Evolutionary conservation across 2,888 invertebrate genomes (phyloP), one percentile per base, ranked within the genome.

Genomic region (Heliconius hortense): DNA sequence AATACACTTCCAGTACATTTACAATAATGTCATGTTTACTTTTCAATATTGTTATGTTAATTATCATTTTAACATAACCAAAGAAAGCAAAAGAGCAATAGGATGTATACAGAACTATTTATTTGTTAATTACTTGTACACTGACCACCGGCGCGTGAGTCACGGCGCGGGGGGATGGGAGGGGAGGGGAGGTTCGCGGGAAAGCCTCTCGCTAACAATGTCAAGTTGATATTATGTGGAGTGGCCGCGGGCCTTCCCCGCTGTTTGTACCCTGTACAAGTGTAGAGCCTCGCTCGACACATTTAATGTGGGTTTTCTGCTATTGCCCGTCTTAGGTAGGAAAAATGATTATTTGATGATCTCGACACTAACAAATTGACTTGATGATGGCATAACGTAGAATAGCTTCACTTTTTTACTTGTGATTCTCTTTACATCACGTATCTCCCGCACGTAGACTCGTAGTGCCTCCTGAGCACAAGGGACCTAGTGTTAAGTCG

Each of bases 241-340:
- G 71, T 62, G 69, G 62, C n/a, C 39, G 39, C 74, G 74, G 74
- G 74, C 70, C 39, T 53, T 69, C 35, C 74, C 74, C 69, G 56
- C 56, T n/a, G n/a, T n/a, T n/a, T n/a, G n/a, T 56, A 56, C 56
- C 3, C 56, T 21, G n/a, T 56, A 56, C 56, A 2, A 35, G 24
- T 21, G 31, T 24, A 53, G 5, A 69, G 31, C 31, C 59, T 11
- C 18, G 26, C 43, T 26, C 28, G 26, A 62, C 39, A 39, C 10
- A 24, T 66, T 66, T 62, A 21, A 21, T 71, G 3, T 59, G 39
- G 39, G 56, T 71, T 60, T 43, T 26, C 24, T 71, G 2, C 28
- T 39, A 39, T 8, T 66, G 39, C 39, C 18, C 11, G 39, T 11
- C 2, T 15, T 35, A 7, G 24, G 10, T 66, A 66, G 39, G 18